Evolutionary conservation across 2,113 vertebrate species (phyloP).

Genomic region (Chaenogobius annularis): DNA sequence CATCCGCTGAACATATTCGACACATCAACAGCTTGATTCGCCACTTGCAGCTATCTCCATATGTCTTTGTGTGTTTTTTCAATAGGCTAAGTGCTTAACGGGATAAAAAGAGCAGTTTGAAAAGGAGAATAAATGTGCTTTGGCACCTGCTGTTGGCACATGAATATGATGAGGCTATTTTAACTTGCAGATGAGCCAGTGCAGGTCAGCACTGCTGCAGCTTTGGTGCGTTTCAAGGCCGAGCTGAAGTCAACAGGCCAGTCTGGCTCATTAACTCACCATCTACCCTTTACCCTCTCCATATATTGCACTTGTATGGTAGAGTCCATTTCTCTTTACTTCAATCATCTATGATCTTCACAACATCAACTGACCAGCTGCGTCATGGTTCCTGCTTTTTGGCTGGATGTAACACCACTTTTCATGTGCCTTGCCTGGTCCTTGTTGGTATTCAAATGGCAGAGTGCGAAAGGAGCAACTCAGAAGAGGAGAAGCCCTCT

Average conservation of each 20-base stretch:
- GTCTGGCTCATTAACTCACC: slow-evolving; percentile 56
- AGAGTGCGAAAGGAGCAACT: slow-evolving; percentile 42
- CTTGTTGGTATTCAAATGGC: slow-evolving; percentile 63
- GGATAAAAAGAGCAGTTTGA: slow-evolving; percentile 72
- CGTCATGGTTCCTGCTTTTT: slow-evolving; percentile 57
- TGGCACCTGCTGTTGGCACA: slow-evolving; percentile 75
- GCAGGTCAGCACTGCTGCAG: slow-evolving; percentile 61
- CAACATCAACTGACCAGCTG: slow-evolving; percentile 67
- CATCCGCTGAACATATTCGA: slow-evolving; percentile 50
- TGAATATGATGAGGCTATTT: slow-evolving; percentile 76
- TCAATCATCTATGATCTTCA: slow-evolving; percentile 61
- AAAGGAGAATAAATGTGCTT: slow-evolving; percentile 48
- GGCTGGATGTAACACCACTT: slow-evolving; percentile 30
- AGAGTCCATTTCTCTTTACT: slow-evolving; percentile 53
- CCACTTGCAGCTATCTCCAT: slow-evolving; percentile 62
- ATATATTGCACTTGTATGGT: slow-evolving; percentile 37
- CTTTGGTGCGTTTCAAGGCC: slow-evolving; percentile 66
- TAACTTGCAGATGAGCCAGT: slow-evolving; percentile 79
- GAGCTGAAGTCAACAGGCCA: slow-evolving; percentile 69
- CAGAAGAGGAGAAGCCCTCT: slow-evolving; percentile 37
- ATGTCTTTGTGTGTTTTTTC: slow-evolving; percentile 69
- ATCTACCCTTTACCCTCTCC: slow-evolving; percentile 45
- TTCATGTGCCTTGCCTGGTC: slow-evolving; percentile 14
- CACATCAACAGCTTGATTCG: slow-evolving; percentile 56
- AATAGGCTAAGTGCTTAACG: slow-evolving; percentile 71